Conservation (phyloP, 2,113 vertebrate species). For the Lynx canadensis region DNA sequence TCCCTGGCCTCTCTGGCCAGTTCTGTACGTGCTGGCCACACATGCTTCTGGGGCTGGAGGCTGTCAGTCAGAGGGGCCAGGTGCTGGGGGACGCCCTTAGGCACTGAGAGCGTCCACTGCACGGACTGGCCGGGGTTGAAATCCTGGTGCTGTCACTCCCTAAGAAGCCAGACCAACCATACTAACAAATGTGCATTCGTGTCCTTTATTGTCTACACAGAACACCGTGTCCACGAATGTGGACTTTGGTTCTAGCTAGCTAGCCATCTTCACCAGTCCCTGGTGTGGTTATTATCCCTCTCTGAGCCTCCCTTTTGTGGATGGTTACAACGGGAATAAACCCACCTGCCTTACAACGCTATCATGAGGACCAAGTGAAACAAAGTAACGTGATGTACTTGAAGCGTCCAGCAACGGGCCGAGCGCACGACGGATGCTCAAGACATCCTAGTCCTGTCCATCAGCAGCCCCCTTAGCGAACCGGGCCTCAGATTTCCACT, state of each 20-base stretch:
- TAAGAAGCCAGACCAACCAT: not conserved
- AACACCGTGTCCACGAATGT: no score
- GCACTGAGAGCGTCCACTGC: rapidly evolving
- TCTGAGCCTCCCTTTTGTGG: not conserved
- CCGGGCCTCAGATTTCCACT: not conserved
- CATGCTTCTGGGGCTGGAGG: not conserved
- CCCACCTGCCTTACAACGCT: not conserved
- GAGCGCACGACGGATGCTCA: not conserved
- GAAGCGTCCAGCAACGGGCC: not conserved
- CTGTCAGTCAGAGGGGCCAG: not conserved
- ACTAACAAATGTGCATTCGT: not conserved
- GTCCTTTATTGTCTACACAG: not conserved
- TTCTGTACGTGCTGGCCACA: not conserved
- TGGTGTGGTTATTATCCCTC: no score
- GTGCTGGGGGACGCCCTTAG: not conserved
- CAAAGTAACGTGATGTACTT: not conserved
- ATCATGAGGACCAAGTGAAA: not conserved
- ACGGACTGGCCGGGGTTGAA: not conserved
- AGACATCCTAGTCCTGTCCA: no score
- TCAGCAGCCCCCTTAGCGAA: not conserved
- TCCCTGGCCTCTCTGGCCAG: not conserved
- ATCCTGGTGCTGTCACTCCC: not conserved
- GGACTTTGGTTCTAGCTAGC: not conserved
- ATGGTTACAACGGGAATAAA: not conserved
- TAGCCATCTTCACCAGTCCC: not conserved